Conservation (phyloP, 2,113 vertebrate species). For the Agapornis roseicollis region DNA sequence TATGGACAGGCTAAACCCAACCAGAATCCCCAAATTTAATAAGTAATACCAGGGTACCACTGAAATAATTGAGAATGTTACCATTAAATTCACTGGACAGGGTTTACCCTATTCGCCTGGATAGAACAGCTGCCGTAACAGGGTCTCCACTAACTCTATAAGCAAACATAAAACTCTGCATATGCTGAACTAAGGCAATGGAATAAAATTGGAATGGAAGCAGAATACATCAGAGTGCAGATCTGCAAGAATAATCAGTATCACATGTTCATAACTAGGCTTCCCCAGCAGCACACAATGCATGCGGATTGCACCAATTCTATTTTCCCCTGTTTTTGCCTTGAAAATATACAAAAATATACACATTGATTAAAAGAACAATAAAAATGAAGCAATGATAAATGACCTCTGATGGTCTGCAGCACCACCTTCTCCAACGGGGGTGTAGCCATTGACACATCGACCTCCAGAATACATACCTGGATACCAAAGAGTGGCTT, state of each 20-base stretch:
- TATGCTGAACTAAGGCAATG: not conserved
- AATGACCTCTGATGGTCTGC: not conserved
- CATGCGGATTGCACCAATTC: not conserved
- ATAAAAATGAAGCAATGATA: not conserved
- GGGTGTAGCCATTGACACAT: not conserved
- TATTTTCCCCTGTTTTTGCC: not conserved
- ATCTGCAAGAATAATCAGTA: not conserved
- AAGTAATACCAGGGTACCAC: not conserved
- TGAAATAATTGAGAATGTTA: not conserved
- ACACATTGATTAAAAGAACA: not conserved
- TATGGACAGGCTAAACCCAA: not conserved
- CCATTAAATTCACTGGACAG: not conserved
- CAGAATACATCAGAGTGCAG: not conserved
- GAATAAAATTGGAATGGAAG: not conserved
- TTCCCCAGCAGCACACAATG: not conserved
- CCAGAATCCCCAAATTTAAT: not conserved
- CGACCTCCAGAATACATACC: not conserved
- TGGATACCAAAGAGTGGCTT: not conserved
- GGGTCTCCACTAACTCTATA: not conserved
- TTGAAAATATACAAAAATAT: not conserved
- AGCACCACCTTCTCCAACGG: not conserved
- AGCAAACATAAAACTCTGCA: not conserved
- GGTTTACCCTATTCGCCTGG: not conserved
- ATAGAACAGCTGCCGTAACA: not conserved
- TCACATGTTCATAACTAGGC: not conserved